Base-by-base conservation (phyloP, 1,140 invertebrate species). In the Drosophila parabipectinata region DNA sequence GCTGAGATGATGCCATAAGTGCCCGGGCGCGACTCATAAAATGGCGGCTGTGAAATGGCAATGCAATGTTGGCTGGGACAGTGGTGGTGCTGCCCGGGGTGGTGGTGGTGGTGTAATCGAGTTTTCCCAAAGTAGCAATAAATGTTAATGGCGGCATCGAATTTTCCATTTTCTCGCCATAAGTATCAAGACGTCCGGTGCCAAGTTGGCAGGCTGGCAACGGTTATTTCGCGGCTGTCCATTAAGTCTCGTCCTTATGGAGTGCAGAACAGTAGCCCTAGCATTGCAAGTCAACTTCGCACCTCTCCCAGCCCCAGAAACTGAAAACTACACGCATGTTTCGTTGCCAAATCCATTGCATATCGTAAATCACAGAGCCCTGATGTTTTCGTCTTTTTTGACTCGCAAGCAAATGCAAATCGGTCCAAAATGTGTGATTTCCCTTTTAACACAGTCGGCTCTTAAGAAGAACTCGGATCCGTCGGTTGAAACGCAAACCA, bases 91-190 rank as follows among this genome's bases (percentile, higher is more conserved):
- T 48, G 28, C 18, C 0, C 26, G 6, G 26, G 26, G 26, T 24
- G 45, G 44, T 58, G 57, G 61, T 30, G 30, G 15, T 41, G 60
- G 63, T 72, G 75, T 85, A 90, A 90, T 90, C 78, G 85, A 90
- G 78, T 90, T 90, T 85, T 77, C 63, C 79, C 87, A 79, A 85
- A 85, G 81, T 82, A 81, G 75, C 78, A 85, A 85, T 90, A 90
- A 90, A 90, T 90, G 85, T 90, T 90, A 90, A 90, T 90, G 68
- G 75, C 85, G 51, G 72, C 78, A 90, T 90, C 87, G 81, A 90
- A 90, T 90, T 90, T 90, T 85, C 81, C 85, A 90, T 90, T 90
- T 90, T 90, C 85, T 90, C 64, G 69, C 39, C 54, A 87, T 90
- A 90, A 90, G 85, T 90, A 90, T 79, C 81, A 82, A 72, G 79